These are phyloP conservation scores for Torymus auratus DNA, from an alignment of 2,888 invertebrate species.

Conservation along the genomic window DNA sequence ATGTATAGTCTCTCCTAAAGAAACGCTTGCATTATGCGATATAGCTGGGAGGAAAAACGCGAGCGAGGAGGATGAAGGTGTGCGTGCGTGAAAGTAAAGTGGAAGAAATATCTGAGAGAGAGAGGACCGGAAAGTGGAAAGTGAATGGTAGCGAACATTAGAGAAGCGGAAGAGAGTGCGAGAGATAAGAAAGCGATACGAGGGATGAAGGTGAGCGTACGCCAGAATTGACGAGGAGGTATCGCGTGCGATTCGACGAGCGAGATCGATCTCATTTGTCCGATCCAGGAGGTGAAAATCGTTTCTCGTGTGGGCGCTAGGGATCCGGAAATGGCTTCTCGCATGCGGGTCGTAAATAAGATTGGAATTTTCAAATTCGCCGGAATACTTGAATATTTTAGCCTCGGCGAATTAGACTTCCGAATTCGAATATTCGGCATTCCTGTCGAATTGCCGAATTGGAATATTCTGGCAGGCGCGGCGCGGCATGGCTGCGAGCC, in stretches of 20 bases:
- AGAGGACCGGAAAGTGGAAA: background rate
- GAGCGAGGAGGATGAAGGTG: slow-evolving; percentile 26
- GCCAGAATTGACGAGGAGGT: too few relatives aligned
- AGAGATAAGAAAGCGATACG: slow-evolving; percentile 20
- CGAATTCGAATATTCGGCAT: background rate
- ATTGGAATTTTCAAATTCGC: background rate
- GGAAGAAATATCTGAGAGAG: slow-evolving; percentile 30
- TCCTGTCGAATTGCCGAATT: background rate
- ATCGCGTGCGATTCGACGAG: too few relatives aligned
- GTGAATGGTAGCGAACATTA: background rate
- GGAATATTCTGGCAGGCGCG: background rate
- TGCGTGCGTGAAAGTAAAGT: background rate
- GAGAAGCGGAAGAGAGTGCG: slow-evolving; percentile 10
- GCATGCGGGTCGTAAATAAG: background rate
- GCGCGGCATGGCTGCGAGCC: background rate
- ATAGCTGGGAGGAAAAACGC: slow-evolving; percentile 13
- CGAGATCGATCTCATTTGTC: too few relatives aligned
- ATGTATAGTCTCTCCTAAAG: slow-evolving; percentile 47
- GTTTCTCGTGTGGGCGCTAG: too few relatives aligned
- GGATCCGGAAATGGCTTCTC: too few relatives aligned
- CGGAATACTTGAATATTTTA: slow-evolving; percentile 3
- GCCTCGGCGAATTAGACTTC: background rate
- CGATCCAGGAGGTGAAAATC: background rate
- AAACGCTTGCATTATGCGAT: slow-evolving; percentile 47
- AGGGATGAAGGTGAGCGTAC: too few relatives aligned